Percentiles rank a stretch among this genome's conserved stretches.
These are phyloP conservation scores for Amazona finschi DNA, from an alignment of 2,797 vertebrate genomes.

Conservation along the genomic window DNA sequence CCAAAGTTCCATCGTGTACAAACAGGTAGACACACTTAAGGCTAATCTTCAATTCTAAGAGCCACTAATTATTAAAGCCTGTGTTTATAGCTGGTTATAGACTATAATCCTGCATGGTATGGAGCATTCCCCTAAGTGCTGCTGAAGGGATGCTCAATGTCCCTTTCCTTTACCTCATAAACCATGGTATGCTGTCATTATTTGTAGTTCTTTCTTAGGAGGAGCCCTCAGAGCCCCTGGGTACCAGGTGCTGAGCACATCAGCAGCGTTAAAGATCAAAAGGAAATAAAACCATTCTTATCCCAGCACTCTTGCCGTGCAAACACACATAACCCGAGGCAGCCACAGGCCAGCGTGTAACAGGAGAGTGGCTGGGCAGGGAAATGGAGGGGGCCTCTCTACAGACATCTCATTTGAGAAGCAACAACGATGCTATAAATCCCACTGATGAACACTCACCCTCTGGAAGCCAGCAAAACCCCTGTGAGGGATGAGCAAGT, in stretches of 20 bases:
- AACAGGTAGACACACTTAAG: background rate
- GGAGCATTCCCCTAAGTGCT: background rate
- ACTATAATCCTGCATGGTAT: background rate
- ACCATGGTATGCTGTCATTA: background rate
- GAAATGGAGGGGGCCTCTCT: background rate
- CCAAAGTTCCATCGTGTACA: background rate
- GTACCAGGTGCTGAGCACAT: background rate
- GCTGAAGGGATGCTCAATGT: background rate
- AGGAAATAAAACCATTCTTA: background rate
- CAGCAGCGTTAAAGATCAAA: background rate
- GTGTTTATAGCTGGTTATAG: background rate
- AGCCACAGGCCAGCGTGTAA: background rate
- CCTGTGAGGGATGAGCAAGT: background rate
- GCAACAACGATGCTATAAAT: background rate
- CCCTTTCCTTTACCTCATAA: background rate
- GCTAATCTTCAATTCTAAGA: conserved; percentile 19
- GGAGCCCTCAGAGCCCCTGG: background rate
- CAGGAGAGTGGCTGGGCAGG: background rate
- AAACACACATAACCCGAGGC: background rate
- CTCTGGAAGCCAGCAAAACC: background rate
- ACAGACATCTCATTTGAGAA: conserved; percentile 4
- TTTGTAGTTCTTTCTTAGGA: background rate
- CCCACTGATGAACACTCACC: background rate
- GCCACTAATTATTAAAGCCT: conserved; percentile 9
- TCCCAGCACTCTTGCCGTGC: background rate